Base-by-base conservation (phyloP, 2,888 invertebrate genomes). In the Torymus texanus region DNA sequence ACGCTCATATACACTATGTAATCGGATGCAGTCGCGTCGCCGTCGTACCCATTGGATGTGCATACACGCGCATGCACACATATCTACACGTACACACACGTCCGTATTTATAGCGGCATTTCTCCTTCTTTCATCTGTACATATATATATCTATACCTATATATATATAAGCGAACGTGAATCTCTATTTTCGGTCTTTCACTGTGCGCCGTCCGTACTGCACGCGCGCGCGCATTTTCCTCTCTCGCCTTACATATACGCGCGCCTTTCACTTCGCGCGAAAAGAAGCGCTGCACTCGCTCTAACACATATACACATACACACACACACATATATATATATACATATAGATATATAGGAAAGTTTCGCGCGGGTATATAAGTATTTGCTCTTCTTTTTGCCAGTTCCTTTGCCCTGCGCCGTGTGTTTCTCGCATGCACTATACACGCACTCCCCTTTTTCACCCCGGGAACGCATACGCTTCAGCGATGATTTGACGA, bases 381-480 rank as follows among this genome's bases (percentile, higher is more conserved):
- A 41, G 41, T 41, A 41, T 41, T 41, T 41, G 41, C 41, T 41
- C 41, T 8, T 41, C 41, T 41, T 41, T 8, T 41, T 41, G 41
- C 41, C 41, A 41, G 8, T 41, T 41, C 41, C 41, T 41, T 41
- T n/a, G 12, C n/a, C 8, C 70, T 24, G 11, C 16, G 58, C n/a
- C 18, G 58, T 8, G 41, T 41, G 41, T 41, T 41, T 41, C 8
- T 58, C 14, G 21, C 51, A 21, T 62, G 2, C 10, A 29, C 50
- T n/a, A 14, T 41, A 59, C 10, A 68, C 14, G 11, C 67, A 1
- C 16, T 24, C 18, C 5, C n/a, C 21, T 59, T 24, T 29, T 50
- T 41, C 13, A 2, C n/a, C 24, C 53, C 59, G 78, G 80, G 81
- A 81, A 81, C 21, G 62, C 61, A 78, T 81, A 81, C 78, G 81